These are phyloP conservation scores for Malurus alboscapulatus DNA, from an alignment of 2,113 vertebrate species.

Conservation along the genomic window DNA sequence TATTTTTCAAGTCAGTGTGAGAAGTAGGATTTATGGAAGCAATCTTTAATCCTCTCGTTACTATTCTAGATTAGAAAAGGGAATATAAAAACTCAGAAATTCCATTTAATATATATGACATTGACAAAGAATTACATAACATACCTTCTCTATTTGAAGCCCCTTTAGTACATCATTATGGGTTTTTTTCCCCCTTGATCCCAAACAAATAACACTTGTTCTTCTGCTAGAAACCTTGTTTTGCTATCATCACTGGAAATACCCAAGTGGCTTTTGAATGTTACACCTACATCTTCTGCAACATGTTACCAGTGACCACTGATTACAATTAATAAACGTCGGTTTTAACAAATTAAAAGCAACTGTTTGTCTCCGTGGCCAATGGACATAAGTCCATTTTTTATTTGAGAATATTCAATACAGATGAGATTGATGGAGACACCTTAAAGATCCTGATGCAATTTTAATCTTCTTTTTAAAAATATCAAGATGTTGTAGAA, in stretches of 20 bases:
- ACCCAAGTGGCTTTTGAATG: neutral
- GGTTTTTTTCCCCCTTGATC: neutral
- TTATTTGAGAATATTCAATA: neutral
- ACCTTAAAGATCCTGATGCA: neutral
- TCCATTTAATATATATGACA: conserved; percentile 6
- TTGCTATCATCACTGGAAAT: neutral
- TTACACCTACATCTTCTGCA: neutral
- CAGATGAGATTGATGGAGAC: neutral
- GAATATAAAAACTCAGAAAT: neutral
- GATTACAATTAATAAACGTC: neutral
- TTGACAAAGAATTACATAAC: conserved; percentile 8
- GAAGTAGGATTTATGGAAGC: conserved; percentile 25
- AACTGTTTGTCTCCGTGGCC: accelerated
- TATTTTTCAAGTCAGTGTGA: conserved; percentile 7
- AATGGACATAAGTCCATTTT: neutral
- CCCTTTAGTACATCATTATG: neutral
- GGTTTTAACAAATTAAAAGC: neutral
- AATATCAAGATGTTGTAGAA: neutral
- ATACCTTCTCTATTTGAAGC: neutral
- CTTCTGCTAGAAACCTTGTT: neutral
- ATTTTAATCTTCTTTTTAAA: neutral
- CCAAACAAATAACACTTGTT: neutral
- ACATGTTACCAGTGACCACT: neutral
- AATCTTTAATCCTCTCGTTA: conserved; percentile 41
- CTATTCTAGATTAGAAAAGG: conserved; percentile 18